Evolutionary conservation across 2,113 vertebrate genomes (phyloP).

Genomic region (Prionailurus bengalensis): DNA sequence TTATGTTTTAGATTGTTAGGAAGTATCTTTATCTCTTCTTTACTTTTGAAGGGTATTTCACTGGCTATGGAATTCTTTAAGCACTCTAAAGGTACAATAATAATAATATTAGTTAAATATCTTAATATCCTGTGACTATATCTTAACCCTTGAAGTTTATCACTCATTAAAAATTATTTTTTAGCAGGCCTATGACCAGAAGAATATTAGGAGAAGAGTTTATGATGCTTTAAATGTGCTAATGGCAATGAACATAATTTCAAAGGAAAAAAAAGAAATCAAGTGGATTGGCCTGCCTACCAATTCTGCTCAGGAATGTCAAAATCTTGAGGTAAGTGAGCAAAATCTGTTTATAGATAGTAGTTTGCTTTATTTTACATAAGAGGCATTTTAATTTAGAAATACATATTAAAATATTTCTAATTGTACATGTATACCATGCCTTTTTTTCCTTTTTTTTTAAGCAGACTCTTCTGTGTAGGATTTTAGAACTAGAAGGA

Average conservation of each 20-base stretch:
- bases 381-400: conserved; percentile 40
- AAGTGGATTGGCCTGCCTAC: conserved; percentile 94
- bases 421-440: not conserved
- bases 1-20: not conserved
- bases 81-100: not conserved
- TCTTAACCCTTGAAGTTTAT: not conserved
- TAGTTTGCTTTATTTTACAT: not conserved
- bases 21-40: conserved; percentile 33
- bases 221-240: conserved; percentile 94
- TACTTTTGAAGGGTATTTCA: conserved; percentile 53
- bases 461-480: not conserved
- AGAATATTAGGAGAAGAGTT: conserved; percentile 94
- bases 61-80: not conserved
- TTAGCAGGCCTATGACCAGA: conserved; percentile 94
- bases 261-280: conserved; percentile 95
- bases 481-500: conserved; percentile 23
- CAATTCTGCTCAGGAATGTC: conserved; percentile 94
- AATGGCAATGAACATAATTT: conserved; percentile 96
- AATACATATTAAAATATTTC: not conserved
- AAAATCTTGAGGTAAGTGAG: conserved; percentile 91
- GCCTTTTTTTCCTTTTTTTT: not conserved
- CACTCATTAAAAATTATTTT: conserved; percentile 71
- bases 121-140: not conserved
- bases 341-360: not conserved
- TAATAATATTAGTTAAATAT: conserved; percentile 5